Base-by-base conservation (phyloP, 2,113 vertebrate species). In the Myanophis thanlyinensis region DNA sequence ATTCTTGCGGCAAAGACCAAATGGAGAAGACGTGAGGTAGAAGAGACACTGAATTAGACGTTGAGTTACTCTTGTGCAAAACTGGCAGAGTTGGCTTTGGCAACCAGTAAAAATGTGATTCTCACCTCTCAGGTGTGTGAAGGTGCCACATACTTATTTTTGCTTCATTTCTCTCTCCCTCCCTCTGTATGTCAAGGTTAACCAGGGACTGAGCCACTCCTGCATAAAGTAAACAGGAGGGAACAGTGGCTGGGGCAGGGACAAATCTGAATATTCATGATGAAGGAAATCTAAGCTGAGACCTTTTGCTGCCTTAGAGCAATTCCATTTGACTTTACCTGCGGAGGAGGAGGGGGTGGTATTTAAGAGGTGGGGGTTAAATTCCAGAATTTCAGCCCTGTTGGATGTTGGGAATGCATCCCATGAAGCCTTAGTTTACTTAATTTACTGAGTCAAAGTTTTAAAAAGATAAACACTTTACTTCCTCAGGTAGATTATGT, bases 241-340 rank as follows among this genome's bases (percentile, higher is more conserved):
- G 35, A 90, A 89, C 93, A 96, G 95, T 94, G 97, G 96, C 96
- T 23, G 95, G 95, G 95, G 93, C 96, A 88, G 15, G 53, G 54
- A 25, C 88, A 0, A 23, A 67, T 85, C 94, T 98, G 97, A 97
- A 98, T 97, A 98, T 98, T 98, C 97, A 98, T 98, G 90, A 96
- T 3, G 0, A 94, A 91, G 90, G 94, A 96, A 96, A 95, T 88
- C 94, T 59, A 92, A 94, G 93, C 95, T 62, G 80, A 93, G 44
- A 90, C 40, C 56, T 4, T 62, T 6, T 3, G 4, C 40, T 1
- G 54, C 91, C 51, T 9, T 20, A 1, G 0, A 30, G 67, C 0
- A 7, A 54, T 23, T 47, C 11, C 0, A 6, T 46, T 12, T 20
- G 92, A 90, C 54, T 89, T 88, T 94, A 93, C 30, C 49, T 91